Base-by-base conservation (phyloP, 1,140 invertebrate species). In the Uloborus diversus region DNA sequence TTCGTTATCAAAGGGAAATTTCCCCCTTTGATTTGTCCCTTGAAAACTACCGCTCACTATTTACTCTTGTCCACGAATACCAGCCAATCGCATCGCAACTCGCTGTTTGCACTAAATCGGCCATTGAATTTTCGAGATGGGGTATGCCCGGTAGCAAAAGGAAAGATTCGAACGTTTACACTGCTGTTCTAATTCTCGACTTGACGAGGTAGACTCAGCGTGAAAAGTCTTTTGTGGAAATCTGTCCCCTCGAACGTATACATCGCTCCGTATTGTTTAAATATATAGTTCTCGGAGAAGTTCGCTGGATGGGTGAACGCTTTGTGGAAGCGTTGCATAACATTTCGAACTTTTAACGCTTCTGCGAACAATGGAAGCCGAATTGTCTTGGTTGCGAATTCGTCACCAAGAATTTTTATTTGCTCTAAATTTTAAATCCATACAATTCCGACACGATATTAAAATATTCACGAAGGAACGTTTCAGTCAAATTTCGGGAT, bases 1-100 rank as follows among this genome's bases (percentile, higher is more conserved):
- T 78, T 78, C 73, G 73, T 78, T 78, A 78, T 78, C 73, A 78
- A 78, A 78, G 61, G 73, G 73, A 78, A 66, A 78, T 78, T 78
- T 78, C 73, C 57, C 47, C 61, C 73, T 78, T 78, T 78, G 73
- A 78, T 78, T 78, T 78, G 73, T 66, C 62, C 71, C 71, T 75
- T 75, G 57, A 75, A 75, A 75, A 75, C 71, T 75, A 75, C 71
- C 73, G 73, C 73, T 35, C 42, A 35, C 73, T 78, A 62, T 78
- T 78, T 76, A 56, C 47, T 28, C 73, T 76, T 76, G 73, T 76
- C 73, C 73, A n/a, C n/a, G 61, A 76, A 35, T 73, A 35, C 35
- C 33, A 66, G 37, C 73, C 73, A 76, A 76, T 76, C 73, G 49
- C 62, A 62, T 71, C 53, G 32, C 28, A 32, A 13, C 30, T 14